Conservation (phyloP, 2,797 vertebrate genomes). For the Sebastes hubbsi region DNA sequence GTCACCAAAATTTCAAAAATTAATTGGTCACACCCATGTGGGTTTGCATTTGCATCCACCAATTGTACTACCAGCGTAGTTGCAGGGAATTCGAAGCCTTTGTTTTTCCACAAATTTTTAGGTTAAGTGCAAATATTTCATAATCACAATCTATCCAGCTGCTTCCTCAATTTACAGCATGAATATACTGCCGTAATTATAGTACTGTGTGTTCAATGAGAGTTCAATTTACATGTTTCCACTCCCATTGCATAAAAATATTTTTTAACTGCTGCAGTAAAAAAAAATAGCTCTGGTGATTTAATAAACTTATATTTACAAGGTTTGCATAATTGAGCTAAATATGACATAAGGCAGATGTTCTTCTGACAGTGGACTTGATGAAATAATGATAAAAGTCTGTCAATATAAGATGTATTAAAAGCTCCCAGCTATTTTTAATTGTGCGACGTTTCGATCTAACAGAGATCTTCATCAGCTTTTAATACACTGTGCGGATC, state of each 20-base stretch:
- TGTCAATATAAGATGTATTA: neutral
- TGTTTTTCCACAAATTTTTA: constrained; percentile 23
- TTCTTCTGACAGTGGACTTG: neutral
- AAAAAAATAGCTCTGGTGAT: neutral
- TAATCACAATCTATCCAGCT: neutral
- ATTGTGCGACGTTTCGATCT: neutral
- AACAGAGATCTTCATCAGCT: neutral
- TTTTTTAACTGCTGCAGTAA: neutral
- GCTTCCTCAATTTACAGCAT: neutral
- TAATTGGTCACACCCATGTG: constrained; percentile 74
- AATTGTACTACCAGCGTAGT: constrained; percentile 39
- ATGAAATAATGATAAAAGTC: neutral
- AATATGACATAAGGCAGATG: neutral
- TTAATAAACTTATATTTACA: neutral
- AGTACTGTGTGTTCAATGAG: neutral
- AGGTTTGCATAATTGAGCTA: neutral
- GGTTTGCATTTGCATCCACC: constrained; percentile 61
- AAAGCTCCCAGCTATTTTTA: neutral
- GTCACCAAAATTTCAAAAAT: constrained; percentile 77
- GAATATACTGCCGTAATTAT: neutral
- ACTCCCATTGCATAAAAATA: neutral
- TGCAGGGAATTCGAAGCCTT: constrained; percentile 39
- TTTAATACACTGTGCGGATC: neutral
- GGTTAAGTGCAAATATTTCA: constrained; percentile 15
- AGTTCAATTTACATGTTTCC: neutral